These are phyloP conservation scores for Kryphioiulus occultus DNA, from an alignment of 2,888 invertebrate genomes.

Conservation along the genomic window DNA sequence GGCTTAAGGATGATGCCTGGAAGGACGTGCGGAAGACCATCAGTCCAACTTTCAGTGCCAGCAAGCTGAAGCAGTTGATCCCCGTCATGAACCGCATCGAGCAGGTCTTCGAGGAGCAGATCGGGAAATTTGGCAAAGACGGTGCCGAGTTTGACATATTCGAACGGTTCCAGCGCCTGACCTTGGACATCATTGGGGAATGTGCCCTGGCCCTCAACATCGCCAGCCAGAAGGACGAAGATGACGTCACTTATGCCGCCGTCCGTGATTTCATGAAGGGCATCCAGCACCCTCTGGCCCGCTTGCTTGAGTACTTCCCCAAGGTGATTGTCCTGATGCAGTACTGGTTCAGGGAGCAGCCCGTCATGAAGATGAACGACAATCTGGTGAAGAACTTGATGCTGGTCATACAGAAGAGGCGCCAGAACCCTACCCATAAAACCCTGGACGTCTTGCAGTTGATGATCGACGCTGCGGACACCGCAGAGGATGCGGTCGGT, in stretches of 20 bases:
- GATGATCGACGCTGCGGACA: conserved; percentile 38
- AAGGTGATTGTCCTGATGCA: neutral
- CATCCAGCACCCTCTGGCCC: neutral
- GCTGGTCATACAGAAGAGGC: neutral
- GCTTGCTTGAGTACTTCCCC: neutral
- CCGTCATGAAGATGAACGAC: neutral
- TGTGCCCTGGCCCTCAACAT: conserved; percentile 28
- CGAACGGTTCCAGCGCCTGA: conserved; percentile 41
- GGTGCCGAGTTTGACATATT: conserved; percentile 44
- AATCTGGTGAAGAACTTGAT: neutral
- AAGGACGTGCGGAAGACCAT: conserved; percentile 42
- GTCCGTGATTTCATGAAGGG: neutral
- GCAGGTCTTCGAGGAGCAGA: neutral
- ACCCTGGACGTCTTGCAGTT: conserved; percentile 41
- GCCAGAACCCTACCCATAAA: neutral
- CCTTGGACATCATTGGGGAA: conserved; percentile 29
- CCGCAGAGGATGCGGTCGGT: neutral
- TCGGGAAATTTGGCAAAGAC: neutral
- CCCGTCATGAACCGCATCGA: neutral
- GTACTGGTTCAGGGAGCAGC: neutral
- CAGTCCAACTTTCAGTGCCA: conserved; percentile 38
- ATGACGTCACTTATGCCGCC: neutral
- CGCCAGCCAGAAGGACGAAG: neutral
- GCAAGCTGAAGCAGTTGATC: conserved; percentile 8
- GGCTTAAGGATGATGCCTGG: neutral